phyloP scores from a whole-genome alignment of 2,888 invertebrate species.

The Orthosia incerta region DNA sequence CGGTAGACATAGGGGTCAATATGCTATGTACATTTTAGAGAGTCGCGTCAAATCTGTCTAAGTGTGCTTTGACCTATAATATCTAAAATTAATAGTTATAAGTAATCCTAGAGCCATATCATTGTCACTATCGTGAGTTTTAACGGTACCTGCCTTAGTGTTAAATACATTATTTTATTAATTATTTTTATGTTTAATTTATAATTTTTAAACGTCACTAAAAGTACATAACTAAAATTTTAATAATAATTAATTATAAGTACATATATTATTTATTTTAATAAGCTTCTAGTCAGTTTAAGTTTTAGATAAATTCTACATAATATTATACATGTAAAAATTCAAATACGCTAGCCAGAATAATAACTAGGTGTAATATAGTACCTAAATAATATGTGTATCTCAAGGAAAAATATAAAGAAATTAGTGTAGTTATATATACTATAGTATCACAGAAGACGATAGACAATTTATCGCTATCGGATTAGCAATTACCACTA shows the following conservation, averaged over 20 bases:
- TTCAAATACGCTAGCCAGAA: slow-evolving; percentile 1
- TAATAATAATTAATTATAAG: slow-evolving; percentile 1
- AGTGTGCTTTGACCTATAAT: too few relatives aligned
- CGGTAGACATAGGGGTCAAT: too few relatives aligned
- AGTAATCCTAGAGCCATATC: slow-evolving; percentile 55
- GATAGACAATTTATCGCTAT: slow-evolving; percentile 5
- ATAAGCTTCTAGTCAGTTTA: slow-evolving; percentile 44
- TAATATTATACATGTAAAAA: background rate
- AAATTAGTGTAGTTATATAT: slow-evolving; percentile 9
- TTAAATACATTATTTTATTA: slow-evolving; percentile 48
- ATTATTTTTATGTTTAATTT: slow-evolving; percentile 3
- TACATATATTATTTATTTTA: slow-evolving; percentile 2
- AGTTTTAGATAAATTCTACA: slow-evolving; percentile 3
- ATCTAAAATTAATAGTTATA: slow-evolving; percentile 13
- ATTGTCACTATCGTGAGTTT: slow-evolving; percentile 50
- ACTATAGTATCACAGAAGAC: background rate
- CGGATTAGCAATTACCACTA: background rate
- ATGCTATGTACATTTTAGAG: too few relatives aligned
- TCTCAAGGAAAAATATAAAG: background rate
- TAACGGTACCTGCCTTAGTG: slow-evolving; percentile 65
- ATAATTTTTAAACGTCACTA: slow-evolving; percentile 23
- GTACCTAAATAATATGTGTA: background rate
- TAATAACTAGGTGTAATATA: background rate
- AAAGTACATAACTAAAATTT: slow-evolving; percentile 12
- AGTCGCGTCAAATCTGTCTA: too few relatives aligned